Conservation (phyloP, 2,113 vertebrate species). For the Nothoprocta perdicaria region DNA sequence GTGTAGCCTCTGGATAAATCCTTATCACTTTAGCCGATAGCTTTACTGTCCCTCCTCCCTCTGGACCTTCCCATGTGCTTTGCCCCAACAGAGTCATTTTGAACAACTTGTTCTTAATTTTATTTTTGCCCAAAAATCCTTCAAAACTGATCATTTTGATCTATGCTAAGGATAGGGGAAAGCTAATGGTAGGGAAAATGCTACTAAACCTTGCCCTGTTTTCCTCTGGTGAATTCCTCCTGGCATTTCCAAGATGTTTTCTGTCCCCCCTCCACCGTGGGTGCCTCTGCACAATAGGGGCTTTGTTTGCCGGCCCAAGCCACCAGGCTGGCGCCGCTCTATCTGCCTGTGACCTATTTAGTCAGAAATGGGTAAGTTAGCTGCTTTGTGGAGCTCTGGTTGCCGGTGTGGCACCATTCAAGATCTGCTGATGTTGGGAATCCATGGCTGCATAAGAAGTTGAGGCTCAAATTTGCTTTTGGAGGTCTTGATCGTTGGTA, state of each 20-base stretch:
- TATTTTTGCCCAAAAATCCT: background rate
- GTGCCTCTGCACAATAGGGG: conserved; percentile 48
- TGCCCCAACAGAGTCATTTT: background rate
- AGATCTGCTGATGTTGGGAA: background rate
- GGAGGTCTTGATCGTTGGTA: background rate
- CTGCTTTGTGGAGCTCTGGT: background rate
- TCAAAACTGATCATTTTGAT: background rate
- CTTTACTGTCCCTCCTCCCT: background rate
- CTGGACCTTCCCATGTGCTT: background rate
- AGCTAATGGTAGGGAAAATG: background rate
- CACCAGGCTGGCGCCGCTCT: conserved; percentile 23
- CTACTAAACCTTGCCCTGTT: background rate
- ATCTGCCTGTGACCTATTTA: conserved; percentile 66
- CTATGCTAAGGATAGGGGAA: background rate
- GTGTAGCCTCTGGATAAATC: background rate
- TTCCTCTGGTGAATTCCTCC: background rate
- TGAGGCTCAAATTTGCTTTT: background rate
- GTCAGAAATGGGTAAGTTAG: conserved; percentile 6
- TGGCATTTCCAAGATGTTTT: background rate
- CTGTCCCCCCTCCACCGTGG: background rate
- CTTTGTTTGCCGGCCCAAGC: conserved; percentile 57
- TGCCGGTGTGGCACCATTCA: background rate
- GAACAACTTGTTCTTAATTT: background rate
- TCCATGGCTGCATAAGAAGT: background rate
- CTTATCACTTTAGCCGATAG: background rate